Evolutionary conservation across 2,888 invertebrate species (phyloP).

Genomic region (Trimorus sp.): DNA sequence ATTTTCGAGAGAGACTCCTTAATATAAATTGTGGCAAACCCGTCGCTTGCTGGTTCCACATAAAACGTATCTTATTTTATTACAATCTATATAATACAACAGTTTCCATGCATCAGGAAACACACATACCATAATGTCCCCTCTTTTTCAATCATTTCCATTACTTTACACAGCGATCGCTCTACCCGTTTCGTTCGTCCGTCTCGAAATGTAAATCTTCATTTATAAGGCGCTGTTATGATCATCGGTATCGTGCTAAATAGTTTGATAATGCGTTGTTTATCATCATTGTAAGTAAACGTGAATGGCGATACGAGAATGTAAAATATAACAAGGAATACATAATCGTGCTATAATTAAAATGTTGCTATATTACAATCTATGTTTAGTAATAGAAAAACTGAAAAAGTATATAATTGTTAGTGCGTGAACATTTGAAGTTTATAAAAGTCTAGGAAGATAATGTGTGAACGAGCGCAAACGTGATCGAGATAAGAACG

Average conservation of each 20-base stretch:
- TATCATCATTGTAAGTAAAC: slow-evolving; percentile 46
- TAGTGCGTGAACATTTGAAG: slow-evolving; percentile 65
- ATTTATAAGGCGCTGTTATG: slow-evolving; percentile 31
- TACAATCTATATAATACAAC: too few species aligned
- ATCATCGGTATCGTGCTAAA: slow-evolving; percentile 35
- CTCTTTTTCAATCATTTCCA: too few species aligned
- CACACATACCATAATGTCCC: too few species aligned
- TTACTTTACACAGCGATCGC: too few species aligned
- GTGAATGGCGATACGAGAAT: slow-evolving; percentile 53
- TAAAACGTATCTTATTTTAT: too few species aligned
- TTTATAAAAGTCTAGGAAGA: slow-evolving; percentile 60
- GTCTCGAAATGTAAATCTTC: slow-evolving; percentile 23
- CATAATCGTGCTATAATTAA: slow-evolving; percentile 62
- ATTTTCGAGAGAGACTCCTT: too few species aligned
- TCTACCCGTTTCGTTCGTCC: too few species aligned
- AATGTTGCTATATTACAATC: slow-evolving; percentile 63
- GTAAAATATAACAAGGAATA: slow-evolving; percentile 46
- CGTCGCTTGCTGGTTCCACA: too few species aligned
- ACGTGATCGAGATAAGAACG: slow-evolving; percentile 19
- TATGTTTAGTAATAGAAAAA: slow-evolving; percentile 57
- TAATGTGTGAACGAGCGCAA: slow-evolving; percentile 35
- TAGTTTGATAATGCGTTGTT: slow-evolving; percentile 46
- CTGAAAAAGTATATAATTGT: slow-evolving; percentile 60
- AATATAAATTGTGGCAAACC: too few species aligned
- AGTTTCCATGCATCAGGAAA: too few species aligned